Percentiles rank a stretch among this genome's conserved stretches.
Evolutionary conservation across 2,888 invertebrate genomes (phyloP).

Genomic region (Eupithecia exiguata): DNA sequence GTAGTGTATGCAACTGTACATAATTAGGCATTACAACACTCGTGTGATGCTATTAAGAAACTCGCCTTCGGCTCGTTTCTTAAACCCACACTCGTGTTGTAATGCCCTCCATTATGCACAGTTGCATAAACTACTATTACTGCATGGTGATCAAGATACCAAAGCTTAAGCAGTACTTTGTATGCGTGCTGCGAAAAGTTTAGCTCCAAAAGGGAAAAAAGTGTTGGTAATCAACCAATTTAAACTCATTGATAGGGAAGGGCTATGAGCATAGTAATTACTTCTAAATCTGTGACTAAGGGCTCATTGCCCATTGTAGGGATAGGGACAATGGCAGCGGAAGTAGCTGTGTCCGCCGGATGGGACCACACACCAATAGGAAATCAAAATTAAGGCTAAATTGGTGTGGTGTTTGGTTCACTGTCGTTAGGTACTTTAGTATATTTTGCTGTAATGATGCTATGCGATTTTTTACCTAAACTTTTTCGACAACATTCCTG

Average conservation of each 20-base stretch:
- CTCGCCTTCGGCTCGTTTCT: too few relatives aligned
- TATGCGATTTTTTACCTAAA: neutral
- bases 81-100: too few relatives aligned
- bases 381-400: conserved; percentile 33
- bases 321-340: conserved; percentile 73
- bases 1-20: too few relatives aligned
- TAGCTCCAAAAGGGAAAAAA: neutral
- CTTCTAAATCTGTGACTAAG: conserved; percentile 42
- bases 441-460: neutral
- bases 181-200: neutral
- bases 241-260: conserved; percentile 14
- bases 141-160: too few relatives aligned
- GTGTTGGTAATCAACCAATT: conserved; percentile 18
- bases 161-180: neutral
- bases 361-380: conserved; percentile 56
- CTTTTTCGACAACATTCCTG: neutral
- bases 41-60: too few relatives aligned
- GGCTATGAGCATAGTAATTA: conserved; percentile 18
- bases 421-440: neutral
- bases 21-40: too few relatives aligned
- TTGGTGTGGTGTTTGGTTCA: conserved; percentile 9
- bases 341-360: conserved; percentile 77
- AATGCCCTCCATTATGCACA: too few relatives aligned
- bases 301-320: conserved; percentile 53
- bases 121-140: too few relatives aligned